Percentiles rank a stretch among this genome's conserved stretches.
These are phyloP conservation scores for Zaprionus gabonicus DNA, from an alignment of 1,140 invertebrate species.

Conservation along the genomic window DNA sequence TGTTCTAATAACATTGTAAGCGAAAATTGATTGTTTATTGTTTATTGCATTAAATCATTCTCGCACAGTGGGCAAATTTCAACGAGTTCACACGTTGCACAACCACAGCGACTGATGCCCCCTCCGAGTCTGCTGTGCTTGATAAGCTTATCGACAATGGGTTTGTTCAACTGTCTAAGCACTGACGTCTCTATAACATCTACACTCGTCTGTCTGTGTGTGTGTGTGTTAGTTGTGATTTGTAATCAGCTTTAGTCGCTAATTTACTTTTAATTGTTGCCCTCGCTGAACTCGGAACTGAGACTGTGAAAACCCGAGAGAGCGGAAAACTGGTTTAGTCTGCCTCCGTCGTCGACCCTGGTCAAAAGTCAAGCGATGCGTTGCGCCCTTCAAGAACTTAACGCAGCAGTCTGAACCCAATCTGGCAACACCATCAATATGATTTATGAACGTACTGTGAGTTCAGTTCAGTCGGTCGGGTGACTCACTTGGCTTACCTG, in stretches of 20 bases:
- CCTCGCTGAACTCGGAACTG: constrained; percentile 50
- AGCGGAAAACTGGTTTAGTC: constrained; percentile 40
- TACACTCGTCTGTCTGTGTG: neutral
- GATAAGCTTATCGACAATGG: constrained; percentile 43
- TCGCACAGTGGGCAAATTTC: constrained; percentile 6
- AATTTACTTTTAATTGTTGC: constrained; percentile 53
- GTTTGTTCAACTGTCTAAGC: constrained; percentile 46
- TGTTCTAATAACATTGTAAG: constrained; percentile 38
- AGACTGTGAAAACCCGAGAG: constrained; percentile 16
- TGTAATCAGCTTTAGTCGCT: constrained; percentile 36
- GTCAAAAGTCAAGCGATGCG: constrained; percentile 1
- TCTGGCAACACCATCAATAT: neutral
- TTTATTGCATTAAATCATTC: constrained; percentile 40
- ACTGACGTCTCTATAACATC: neutral
- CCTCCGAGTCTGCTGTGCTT: neutral
- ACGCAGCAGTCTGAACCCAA: neutral
- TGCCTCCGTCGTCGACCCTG: constrained; percentile 19
- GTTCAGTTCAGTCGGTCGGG: neutral
- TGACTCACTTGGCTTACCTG: constrained; percentile 7
- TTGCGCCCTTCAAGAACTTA: constrained; percentile 27
- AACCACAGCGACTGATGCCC: neutral
- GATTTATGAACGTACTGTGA: constrained; percentile 3
- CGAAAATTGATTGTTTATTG: constrained; percentile 40
- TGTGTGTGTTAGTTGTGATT: constrained; percentile 22
- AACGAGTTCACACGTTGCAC: constrained; percentile 18